Evolutionary conservation across 2,888 invertebrate species (phyloP), one percentile per base, ranked within the genome.

Genomic region (Heliconius charithonia): DNA sequence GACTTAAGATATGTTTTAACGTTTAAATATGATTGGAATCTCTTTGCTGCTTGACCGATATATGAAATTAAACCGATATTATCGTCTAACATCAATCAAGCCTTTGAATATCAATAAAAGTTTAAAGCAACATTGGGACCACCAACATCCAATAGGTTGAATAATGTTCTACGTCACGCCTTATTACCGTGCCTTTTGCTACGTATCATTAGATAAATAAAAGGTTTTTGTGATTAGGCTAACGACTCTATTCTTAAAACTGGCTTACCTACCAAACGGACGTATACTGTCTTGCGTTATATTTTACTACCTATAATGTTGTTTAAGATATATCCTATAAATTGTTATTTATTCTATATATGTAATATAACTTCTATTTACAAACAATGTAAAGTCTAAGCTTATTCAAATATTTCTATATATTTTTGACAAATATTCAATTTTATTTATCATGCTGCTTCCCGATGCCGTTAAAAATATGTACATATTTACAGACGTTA

Each of bases 111-210:
- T 59, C 32, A 59, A 59, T 59, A 37, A 74, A 71, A 65, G 71
- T 16, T 41, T 78, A 25, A 63, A 69, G 37, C 29, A 75, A 78
- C 74, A 71, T 79, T 67, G 80, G 78, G 80, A 80, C 80, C 76
- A 80, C 56, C 56, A 56, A 59, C 63, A 73, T 75, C 74, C 73
- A 80, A 59, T 75, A 79, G 73, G 37, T 69, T 63, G 56, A 71
- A n/a, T 62, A 72, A 63, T 59, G 37, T 59, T 72, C 72, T 59
- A 77, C 27, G 66, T 76, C 77, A 82, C 75, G 82, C 81, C 82
- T 81, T 81, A 74, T 81, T 76, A 81, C 79, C 75, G 80, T 82
- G 81, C 81, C 82, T 81, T 82, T 76, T 79, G 79, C 73, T 27
- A 74, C 70, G 78, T 78, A 76, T 79, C 77, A 56, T 76, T 79